Percentiles rank a stretch among this genome's conserved stretches.
Conservation (phyloP, 2,797 vertebrate species). For the Sebastes aleutianus region DNA sequence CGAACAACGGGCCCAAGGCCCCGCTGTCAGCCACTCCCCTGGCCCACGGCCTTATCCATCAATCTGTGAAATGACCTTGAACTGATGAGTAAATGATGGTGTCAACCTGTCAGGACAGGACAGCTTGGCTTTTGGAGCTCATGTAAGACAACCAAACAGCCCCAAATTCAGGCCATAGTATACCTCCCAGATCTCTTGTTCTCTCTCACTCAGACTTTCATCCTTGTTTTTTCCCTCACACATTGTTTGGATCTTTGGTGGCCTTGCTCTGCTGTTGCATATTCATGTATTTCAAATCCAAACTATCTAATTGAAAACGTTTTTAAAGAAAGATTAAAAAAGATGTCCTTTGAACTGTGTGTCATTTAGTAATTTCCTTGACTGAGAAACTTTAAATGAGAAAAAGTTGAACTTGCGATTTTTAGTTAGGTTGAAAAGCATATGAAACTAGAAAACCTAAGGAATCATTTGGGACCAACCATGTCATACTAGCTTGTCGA, state of each 20-base stretch:
- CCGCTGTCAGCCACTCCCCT: conserved; percentile 69
- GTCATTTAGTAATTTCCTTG: not conserved
- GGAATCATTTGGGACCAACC: too few relatives aligned
- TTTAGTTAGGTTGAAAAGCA: too few relatives aligned
- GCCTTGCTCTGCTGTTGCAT: conserved; percentile 24
- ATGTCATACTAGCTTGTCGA: too few relatives aligned
- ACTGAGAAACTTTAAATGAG: not conserved
- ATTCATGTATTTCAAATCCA: conserved; percentile 5
- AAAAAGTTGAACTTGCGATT: not conserved
- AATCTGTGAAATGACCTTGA: conserved; percentile 75
- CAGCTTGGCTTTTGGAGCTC: conserved; percentile 57
- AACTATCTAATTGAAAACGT: not conserved
- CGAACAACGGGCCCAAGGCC: conserved; percentile 63
- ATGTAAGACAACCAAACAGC: conserved; percentile 68
- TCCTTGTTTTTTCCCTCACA: conserved; percentile 13
- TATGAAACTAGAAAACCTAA: too few relatives aligned
- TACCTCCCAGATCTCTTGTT: conserved; percentile 12
- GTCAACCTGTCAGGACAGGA: conserved; percentile 73
- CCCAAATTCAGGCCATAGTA: conserved; percentile 31
- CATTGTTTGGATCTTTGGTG: conserved; percentile 20
- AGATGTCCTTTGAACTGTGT: not conserved
- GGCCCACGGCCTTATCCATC: conserved; percentile 69
- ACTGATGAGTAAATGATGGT: conserved; percentile 77
- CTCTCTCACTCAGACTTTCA: conserved; percentile 8
- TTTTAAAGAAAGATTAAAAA: not conserved